Conservation (phyloP, 2,888 invertebrate genomes). For the Lathronympha strigana region DNA sequence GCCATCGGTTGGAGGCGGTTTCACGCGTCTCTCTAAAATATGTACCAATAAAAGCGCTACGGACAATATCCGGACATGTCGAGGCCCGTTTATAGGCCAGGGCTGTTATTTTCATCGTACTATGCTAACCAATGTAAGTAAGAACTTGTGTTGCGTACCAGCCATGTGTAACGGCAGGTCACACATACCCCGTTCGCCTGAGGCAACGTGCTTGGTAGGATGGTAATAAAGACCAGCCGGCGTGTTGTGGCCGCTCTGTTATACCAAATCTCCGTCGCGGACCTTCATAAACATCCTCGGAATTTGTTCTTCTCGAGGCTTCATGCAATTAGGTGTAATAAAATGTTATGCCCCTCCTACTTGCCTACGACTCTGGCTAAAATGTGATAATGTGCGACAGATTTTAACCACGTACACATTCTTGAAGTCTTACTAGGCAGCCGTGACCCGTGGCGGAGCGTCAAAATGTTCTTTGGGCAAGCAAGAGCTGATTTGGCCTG, state of each 20-base stretch:
- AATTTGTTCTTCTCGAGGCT: slow-evolving; percentile 53
- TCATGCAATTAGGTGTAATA: slow-evolving; percentile 54
- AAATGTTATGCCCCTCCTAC: slow-evolving; percentile 46
- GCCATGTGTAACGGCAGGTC: neutral
- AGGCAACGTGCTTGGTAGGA: neutral
- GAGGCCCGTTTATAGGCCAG: slow-evolving; percentile 73
- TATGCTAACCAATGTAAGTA: neutral
- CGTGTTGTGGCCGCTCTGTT: slow-evolving; percentile 62
- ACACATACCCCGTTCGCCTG: neutral
- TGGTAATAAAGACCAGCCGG: slow-evolving; percentile 49
- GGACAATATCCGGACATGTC: slow-evolving; percentile 73
- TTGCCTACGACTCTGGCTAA: slow-evolving; percentile 44
- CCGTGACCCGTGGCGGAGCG: too few relatives aligned
- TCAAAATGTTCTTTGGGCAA: too few relatives aligned
- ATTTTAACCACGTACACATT: neutral
- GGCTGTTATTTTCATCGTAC: slow-evolving; percentile 8
- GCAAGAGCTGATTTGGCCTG: too few relatives aligned
- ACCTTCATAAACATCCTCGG: slow-evolving; percentile 65
- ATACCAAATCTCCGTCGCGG: slow-evolving; percentile 63
- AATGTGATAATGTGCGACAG: slow-evolving; percentile 12
- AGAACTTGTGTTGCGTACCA: neutral
- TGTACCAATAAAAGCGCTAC: slow-evolving; percentile 73
- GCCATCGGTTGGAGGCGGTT: slow-evolving; percentile 56
- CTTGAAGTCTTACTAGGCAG: neutral
- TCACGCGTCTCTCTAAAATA: slow-evolving; percentile 67